Percentiles rank a stretch among this genome's conserved stretches.
These are phyloP conservation scores for Drosophila malerkotliana DNA, from an alignment of 1,140 invertebrate genomes.

Conservation along the genomic window DNA sequence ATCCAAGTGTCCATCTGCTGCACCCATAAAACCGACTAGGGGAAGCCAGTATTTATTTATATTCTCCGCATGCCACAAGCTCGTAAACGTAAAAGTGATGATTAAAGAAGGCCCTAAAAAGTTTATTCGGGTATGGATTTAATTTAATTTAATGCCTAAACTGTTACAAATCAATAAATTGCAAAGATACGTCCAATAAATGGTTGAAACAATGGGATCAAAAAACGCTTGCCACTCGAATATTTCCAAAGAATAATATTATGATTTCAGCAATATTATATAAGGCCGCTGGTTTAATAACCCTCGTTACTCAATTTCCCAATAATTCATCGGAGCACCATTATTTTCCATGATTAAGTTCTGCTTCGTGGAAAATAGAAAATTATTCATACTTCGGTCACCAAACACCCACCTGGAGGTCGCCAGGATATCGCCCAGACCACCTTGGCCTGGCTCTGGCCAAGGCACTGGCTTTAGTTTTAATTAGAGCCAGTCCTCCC, in stretches of 20 bases:
- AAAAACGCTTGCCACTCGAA: too few relatives aligned
- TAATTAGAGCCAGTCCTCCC: slow-evolving; percentile 46
- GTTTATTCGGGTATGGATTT: slow-evolving; percentile 6
- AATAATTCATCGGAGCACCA: slow-evolving; percentile 22
- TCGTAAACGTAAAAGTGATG: slow-evolving; percentile 43
- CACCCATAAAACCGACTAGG: slow-evolving; percentile 45
- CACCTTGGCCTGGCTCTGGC: neutral
- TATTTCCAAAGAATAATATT: too few relatives aligned
- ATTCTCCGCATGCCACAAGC: slow-evolving; percentile 42
- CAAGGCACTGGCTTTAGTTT: slow-evolving; percentile 33
- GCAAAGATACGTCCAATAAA: too few relatives aligned
- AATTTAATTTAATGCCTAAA: slow-evolving; percentile 10
- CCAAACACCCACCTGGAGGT: neutral
- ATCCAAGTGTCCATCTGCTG: slow-evolving; percentile 45
- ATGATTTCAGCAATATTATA: neutral
- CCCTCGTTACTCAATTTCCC: neutral
- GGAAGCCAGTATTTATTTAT: slow-evolving; percentile 38
- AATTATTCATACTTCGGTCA: slow-evolving; percentile 29
- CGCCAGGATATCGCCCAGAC: neutral
- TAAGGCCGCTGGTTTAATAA: neutral
- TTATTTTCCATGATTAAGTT: slow-evolving; percentile 24
- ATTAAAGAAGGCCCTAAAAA: slow-evolving; percentile 29
- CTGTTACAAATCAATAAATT: neutral
- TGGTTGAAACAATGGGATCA: too few relatives aligned
- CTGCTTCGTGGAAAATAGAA: neutral